Evolutionary conservation across 2,113 vertebrate species (phyloP).

Genomic region (Galeopterus variegatus): DNA sequence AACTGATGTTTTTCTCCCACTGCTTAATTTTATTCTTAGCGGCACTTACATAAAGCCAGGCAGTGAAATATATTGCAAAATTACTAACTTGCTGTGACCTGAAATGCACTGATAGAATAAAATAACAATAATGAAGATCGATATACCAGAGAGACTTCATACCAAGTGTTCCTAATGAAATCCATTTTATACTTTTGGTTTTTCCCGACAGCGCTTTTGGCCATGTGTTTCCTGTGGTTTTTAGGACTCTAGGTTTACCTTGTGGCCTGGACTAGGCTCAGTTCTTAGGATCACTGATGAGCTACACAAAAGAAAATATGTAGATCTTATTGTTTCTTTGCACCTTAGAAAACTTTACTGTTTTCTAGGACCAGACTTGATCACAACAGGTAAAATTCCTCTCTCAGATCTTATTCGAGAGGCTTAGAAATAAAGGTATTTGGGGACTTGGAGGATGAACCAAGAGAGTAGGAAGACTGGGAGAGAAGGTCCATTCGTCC

Average conservation of each 20-base stretch:
- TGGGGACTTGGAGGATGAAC: neutral
- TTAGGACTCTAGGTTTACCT: slow-evolving; percentile 59
- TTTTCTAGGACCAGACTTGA: slow-evolving; percentile 71
- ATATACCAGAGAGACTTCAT: slow-evolving; percentile 77
- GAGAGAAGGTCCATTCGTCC: neutral
- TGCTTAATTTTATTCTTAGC: slow-evolving; percentile 92
- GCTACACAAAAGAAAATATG: slow-evolving; percentile 61
- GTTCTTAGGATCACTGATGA: slow-evolving; percentile 36
- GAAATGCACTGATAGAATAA: slow-evolving; percentile 86
- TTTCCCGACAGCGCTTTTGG: neutral
- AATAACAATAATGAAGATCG: slow-evolving; percentile 84
- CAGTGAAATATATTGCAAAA: slow-evolving; percentile 88
- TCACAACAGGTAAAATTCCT: slow-evolving; percentile 56
- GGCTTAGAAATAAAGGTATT: slow-evolving; percentile 14
- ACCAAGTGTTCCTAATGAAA: slow-evolving; percentile 42
- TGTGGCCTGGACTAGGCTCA: slow-evolving; percentile 11
- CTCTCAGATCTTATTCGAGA: slow-evolving; percentile 50
- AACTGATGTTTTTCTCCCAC: slow-evolving; percentile 92
- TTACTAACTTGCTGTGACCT: slow-evolving; percentile 88
- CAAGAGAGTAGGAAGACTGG: neutral
- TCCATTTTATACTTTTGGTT: slow-evolving; percentile 8
- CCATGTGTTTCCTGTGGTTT: slow-evolving; percentile 58
- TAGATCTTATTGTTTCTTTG: slow-evolving; percentile 67
- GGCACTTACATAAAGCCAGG: slow-evolving; percentile 90
- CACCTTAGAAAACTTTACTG: slow-evolving; percentile 55